Evolutionary conservation across 2,113 vertebrate species (phyloP), one percentile per base, ranked within the genome.

Genomic region (Dipodomys merriami): DNA sequence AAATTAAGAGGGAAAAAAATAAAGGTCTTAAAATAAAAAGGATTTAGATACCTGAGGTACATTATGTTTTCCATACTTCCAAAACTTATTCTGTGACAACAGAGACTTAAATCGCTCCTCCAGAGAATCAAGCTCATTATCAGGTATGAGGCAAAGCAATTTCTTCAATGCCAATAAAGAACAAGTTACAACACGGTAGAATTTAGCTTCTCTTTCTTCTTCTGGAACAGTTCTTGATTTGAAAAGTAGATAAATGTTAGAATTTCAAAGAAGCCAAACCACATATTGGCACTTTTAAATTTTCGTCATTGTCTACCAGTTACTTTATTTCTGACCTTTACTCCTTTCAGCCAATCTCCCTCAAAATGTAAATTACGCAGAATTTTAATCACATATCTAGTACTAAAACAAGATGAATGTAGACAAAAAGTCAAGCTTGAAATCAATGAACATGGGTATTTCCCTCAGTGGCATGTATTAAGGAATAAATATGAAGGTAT

Each of bases 61-160:
- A 12, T 84, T 99, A 97, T 99, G 98, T 89, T 99, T 99, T 98
- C 99, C 97, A 30, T 99, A 99, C 93, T 99, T 99, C 99, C 99
- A 99, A 97, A 99, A 99, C 94, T 99, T 99, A 53, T 96, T 98
- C 93, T 99, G 98, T 33, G 98, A 98, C 23, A 99, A 95, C 57
- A 99, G 98, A 29, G 97, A 96, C 81, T 95, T 95, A 23, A 99
- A 97, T 92, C 98, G 98, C 83, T 98, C 98, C 77, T 98, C 98
- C 93, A 99, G 33, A 27, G 97, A 97, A 8, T 90, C 94, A 33
- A 98, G 96, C 86, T 99, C 99, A 82, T 92, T 97, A 69, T 98
- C 96, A 71, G 98, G 98, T 91, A 99, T 97, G 89, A 98, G 95
- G 80, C 97, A 98, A 85, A 99, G 97, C 83, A 99, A 97, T 95